Conservation (phyloP, 2,888 invertebrate genomes). For the Lochmaea capreae region DNA sequence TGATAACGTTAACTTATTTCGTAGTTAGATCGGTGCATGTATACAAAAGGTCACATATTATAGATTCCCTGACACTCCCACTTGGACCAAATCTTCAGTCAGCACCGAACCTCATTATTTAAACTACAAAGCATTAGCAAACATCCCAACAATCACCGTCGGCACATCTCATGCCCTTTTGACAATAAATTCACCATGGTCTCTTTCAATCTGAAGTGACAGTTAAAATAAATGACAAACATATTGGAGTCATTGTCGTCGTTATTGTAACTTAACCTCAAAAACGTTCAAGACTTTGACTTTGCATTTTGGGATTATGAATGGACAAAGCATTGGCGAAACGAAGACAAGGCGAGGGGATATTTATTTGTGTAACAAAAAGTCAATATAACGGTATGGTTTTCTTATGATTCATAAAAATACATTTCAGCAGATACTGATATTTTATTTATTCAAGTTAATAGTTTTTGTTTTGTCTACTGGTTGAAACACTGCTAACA, state of each 20-base stretch:
- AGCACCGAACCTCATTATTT: background rate
- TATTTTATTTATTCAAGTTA: no score
- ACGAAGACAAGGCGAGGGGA: background rate
- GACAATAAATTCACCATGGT: slow-evolving; percentile 41
- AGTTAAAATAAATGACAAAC: slow-evolving; percentile 61
- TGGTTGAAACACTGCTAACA: no score
- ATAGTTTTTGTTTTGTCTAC: no score
- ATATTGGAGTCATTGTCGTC: slow-evolving; percentile 60
- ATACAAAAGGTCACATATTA: background rate
- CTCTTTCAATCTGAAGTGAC: slow-evolving; percentile 51
- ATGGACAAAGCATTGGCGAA: slow-evolving; percentile 1
- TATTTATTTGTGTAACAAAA: background rate
- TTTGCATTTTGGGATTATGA: slow-evolving; percentile 48
- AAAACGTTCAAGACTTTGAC: slow-evolving; percentile 58
- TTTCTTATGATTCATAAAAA: no score
- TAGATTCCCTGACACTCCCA: background rate
- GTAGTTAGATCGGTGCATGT: background rate
- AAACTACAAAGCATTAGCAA: slow-evolving; percentile 32
- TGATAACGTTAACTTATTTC: background rate
- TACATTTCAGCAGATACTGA: no score
- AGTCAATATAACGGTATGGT: no score
- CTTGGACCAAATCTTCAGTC: background rate
- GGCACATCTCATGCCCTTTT: slow-evolving; percentile 43
- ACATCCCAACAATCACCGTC: slow-evolving; percentile 32
- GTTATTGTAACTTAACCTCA: slow-evolving; percentile 62